Conservation (phyloP, 2,888 invertebrate genomes). For the Drosophila merina region DNA sequence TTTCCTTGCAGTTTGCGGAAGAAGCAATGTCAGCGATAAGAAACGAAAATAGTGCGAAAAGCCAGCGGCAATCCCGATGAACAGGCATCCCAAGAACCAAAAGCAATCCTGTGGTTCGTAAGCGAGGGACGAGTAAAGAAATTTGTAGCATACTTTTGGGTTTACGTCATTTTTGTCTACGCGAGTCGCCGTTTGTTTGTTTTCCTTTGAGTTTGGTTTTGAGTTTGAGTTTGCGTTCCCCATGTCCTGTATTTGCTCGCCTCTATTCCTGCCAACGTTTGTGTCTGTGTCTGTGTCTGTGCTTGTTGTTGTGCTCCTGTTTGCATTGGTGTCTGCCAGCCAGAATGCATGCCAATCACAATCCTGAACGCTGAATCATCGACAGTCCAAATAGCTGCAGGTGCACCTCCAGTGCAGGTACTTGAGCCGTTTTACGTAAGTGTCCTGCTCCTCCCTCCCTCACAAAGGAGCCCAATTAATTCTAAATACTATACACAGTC, state of each 20-base stretch:
- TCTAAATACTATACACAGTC: constrained; percentile 7
- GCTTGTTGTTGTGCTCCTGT: constrained; percentile 45
- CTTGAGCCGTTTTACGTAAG: constrained; percentile 66
- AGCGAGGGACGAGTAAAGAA: constrained; percentile 15
- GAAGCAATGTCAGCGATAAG: background rate
- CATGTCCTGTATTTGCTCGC: constrained; percentile 26
- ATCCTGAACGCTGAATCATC: constrained; percentile 45
- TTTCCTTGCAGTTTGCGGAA: constrained; percentile 15
- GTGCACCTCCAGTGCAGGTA: constrained; percentile 30
- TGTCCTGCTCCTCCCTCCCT: constrained; percentile 27
- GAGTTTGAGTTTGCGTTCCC: constrained; percentile 34
- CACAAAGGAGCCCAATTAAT: constrained; percentile 16
- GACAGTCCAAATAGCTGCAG: constrained; percentile 37
- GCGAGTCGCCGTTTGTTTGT: constrained; percentile 44
- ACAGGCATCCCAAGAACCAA: constrained; percentile 24
- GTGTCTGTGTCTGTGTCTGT: constrained; percentile 15
- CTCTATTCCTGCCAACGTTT: constrained; percentile 9
- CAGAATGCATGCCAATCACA: constrained; percentile 55
- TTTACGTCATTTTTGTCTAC: constrained; percentile 76
- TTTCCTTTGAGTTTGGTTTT: constrained; percentile 12
- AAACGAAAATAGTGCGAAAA: constrained; percentile 13
- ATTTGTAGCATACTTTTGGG: constrained; percentile 66
- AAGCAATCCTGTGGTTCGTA: constrained; percentile 17
- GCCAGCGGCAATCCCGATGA: constrained; percentile 19
- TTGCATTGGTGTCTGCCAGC: constrained; percentile 27